Evolutionary conservation across 2,888 invertebrate genomes (phyloP).

Genomic region (Sycophila texana): DNA sequence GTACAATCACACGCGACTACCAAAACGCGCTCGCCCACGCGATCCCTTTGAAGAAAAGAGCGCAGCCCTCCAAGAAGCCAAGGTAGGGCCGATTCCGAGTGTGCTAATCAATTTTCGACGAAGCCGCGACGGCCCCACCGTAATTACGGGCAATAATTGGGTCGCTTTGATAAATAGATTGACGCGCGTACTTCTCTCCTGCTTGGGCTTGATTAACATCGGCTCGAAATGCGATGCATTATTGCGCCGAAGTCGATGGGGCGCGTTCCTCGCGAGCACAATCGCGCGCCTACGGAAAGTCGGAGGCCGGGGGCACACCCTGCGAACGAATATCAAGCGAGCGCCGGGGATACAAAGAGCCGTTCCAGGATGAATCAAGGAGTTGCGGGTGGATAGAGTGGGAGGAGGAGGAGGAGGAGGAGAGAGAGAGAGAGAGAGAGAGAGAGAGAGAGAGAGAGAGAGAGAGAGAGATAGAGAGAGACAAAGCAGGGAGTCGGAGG

Average conservation of each 20-base stretch:
- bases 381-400: slow-evolving; percentile 29
- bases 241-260: slow-evolving; percentile 57
- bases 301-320: not conserved
- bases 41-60: too few relatives aligned
- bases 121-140: not conserved
- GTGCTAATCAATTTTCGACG: not conserved
- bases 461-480: too few relatives aligned
- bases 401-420: too few relatives aligned
- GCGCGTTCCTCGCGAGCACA: not conserved
- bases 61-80: too few relatives aligned
- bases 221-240: slow-evolving; percentile 61
- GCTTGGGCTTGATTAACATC: slow-evolving; percentile 69
- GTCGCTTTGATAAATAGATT: slow-evolving; percentile 67
- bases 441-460: too few relatives aligned
- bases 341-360: slow-evolving; percentile 55
- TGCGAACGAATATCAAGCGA: slow-evolving; percentile 53
- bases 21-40: not conserved
- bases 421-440: too few relatives aligned
- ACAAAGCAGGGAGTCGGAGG: too few relatives aligned
- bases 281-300: too few relatives aligned
- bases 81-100: not conserved
- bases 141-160: slow-evolving; percentile 65
- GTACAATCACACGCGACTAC: not conserved
- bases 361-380: slow-evolving; percentile 50
- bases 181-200: slow-evolving; percentile 64